A percentile compares a stretch with the other conserved stretches of the same genome.
Conservation (phyloP, 1,140 invertebrate genomes). For the Apis cerana region DNA sequence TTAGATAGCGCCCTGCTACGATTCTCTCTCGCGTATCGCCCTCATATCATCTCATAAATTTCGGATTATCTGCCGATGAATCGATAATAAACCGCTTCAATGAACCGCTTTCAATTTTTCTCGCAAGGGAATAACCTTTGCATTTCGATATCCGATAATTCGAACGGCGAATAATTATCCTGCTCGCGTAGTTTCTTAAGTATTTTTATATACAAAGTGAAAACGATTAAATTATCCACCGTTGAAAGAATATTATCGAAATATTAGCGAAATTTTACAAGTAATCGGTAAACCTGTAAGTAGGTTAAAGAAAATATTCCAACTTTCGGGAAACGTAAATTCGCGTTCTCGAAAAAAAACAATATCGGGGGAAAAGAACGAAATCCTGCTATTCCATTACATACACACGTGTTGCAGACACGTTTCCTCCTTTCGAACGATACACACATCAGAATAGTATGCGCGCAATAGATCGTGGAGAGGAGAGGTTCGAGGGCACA, state of each 20-base stretch:
- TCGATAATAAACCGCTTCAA: not conserved
- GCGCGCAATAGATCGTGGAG: not conserved
- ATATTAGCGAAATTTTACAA: too few relatives aligned
- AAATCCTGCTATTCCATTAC: not conserved
- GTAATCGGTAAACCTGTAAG: too few relatives aligned
- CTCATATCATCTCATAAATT: not conserved
- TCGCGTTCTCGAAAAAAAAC: too few relatives aligned
- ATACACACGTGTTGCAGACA: not conserved
- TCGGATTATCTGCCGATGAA: not conserved
- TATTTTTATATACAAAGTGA: too few relatives aligned
- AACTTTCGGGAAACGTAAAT: too few relatives aligned
- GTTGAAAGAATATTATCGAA: too few relatives aligned
- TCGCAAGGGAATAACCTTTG: not conserved
- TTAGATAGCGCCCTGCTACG: not conserved
- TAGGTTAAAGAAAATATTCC: too few relatives aligned
- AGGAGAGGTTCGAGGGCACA: constrained; percentile 20
- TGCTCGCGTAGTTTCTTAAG: too few relatives aligned
- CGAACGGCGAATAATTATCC: too few relatives aligned
- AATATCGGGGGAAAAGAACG: not conserved
- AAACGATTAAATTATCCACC: too few relatives aligned
- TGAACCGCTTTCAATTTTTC: not conserved
- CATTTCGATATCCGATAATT: not conserved
- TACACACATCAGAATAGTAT: not conserved
- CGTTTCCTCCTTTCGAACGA: constrained; percentile 6
- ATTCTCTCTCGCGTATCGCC: not conserved